These are phyloP conservation scores for Lethrus apterus DNA, from an alignment of 1,140 invertebrate genomes.

Conservation along the genomic window DNA sequence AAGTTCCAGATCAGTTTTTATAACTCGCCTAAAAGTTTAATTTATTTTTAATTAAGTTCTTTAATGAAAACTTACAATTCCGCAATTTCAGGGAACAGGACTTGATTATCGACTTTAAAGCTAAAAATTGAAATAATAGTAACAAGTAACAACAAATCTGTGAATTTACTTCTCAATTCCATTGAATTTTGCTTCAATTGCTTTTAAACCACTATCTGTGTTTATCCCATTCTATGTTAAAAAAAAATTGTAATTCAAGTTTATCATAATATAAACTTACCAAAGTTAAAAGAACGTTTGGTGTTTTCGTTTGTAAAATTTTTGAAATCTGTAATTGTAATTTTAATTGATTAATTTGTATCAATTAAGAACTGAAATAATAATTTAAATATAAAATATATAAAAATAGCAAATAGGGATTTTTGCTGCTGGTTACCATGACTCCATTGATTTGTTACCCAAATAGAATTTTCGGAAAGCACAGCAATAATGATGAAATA, in stretches of 20 bases:
- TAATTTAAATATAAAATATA: no score
- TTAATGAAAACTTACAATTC: slow-evolving; percentile 14
- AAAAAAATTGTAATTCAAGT: not conserved
- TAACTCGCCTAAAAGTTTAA: slow-evolving; percentile 64
- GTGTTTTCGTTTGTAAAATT: not conserved
- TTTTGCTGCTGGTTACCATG: no score
- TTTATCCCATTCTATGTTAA: slow-evolving; percentile 47
- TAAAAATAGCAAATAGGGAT: no score
- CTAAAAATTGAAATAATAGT: slow-evolving; percentile 18
- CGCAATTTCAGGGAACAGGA: slow-evolving; percentile 21
- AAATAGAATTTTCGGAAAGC: no score
- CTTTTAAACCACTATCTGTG: slow-evolving; percentile 72
- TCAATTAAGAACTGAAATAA: no score
- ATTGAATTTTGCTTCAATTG: slow-evolving; percentile 66
- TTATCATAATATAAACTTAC: slow-evolving; percentile 39
- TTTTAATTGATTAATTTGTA: no score
- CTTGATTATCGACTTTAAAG: slow-evolving; percentile 23
- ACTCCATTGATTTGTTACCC: no score
- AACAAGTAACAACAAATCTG: not conserved
- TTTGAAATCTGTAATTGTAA: no score
- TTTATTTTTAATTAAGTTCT: not conserved
- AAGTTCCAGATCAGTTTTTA: slow-evolving; percentile 80
- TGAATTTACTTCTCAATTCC: slow-evolving; percentile 64
- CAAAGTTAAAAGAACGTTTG: slow-evolving; percentile 46
- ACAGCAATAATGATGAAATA: no score